Percentiles rank a stretch among this genome's conserved stretches.
These are phyloP conservation scores for Synergus gifuensis DNA, from an alignment of 2,888 invertebrate genomes.

Conservation along the genomic window DNA sequence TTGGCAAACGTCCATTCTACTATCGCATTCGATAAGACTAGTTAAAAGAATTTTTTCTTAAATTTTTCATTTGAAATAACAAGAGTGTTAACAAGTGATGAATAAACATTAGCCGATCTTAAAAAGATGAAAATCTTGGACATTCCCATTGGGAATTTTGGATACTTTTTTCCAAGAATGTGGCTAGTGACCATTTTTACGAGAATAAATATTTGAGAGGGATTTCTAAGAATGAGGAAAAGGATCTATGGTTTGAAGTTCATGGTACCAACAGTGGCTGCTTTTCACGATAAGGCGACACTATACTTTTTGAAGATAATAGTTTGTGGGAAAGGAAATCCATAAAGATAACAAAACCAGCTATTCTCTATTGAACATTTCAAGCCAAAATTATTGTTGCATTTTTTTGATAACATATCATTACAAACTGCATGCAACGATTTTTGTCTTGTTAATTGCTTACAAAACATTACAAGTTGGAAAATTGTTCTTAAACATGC, in stretches of 20 bases:
- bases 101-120: not conserved
- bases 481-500: not conserved
- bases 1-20: slow-evolving; percentile 6
- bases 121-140: not conserved
- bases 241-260: slow-evolving; percentile 21
- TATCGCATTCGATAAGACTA: slow-evolving; percentile 25
- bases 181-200: slow-evolving; percentile 9
- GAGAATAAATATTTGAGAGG: slow-evolving; percentile 23
- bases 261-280: slow-evolving; percentile 32
- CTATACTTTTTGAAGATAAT: slow-evolving; percentile 13
- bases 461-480: not conserved
- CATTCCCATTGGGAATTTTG: not conserved
- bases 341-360: slow-evolving; percentile 31
- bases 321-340: slow-evolving; percentile 11
- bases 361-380: not conserved
- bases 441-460: not conserved
- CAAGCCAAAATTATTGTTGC: slow-evolving; percentile 24
- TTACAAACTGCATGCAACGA: slow-evolving; percentile 1
- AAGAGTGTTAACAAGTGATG: not conserved
- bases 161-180: slow-evolving; percentile 13
- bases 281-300: slow-evolving; percentile 15
- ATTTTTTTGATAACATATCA: slow-evolving; percentile 13
- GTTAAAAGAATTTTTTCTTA: not conserved
- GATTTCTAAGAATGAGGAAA: not conserved
- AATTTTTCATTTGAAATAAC: not conserved